Evolutionary conservation across 2,888 invertebrate species (phyloP), one percentile per base, ranked within the genome.

Genomic region (Scrobipalpa atriplicella): DNA sequence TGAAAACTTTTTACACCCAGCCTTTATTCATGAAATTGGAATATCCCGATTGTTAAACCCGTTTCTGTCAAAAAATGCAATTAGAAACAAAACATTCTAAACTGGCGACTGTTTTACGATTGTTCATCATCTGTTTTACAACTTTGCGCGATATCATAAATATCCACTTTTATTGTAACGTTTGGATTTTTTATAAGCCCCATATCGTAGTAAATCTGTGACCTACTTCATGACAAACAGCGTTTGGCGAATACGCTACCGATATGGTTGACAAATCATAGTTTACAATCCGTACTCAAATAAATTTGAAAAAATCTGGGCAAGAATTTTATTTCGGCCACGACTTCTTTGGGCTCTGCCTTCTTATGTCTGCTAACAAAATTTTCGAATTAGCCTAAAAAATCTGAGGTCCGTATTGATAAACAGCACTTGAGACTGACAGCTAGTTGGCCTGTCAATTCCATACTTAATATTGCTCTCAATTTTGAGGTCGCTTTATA

Each of bases 11-110:
- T 83, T 68, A 77, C 76, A 73, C 77, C 74, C 75, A 47, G 75
- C 76, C 72, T 81, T 81, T 80, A 82, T 81, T 81, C 77, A 77
- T 76, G 76, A 72, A 77, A 79, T 80, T 77, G 74, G 77, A 82
- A 80, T 78, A 79, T 76, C 78, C 69, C 73, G 79, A 78, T 73
- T 69, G 73, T 72, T 68, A 68, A 73, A 70, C 73, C 75, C 75
- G 43, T 52, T 5, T 3, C 43, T 13, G 13, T 38, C 60, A 36
- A 60, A 62, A 62, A 62, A 51, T 47, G 5, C 43, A 29, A 47
- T 62, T 19, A 47, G 21, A 47, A 62, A 47, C 21, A 29, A 62
- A 21, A 62, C 41, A 19, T 19, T 39, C 13, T 10, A 18, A 47
- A n/a, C 8, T 13, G 11, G 16, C 13, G 38, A 11, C 39, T 60